These are phyloP conservation scores for Drosophila rellima DNA, from an alignment of 2,888 invertebrate genomes.

Conservation along the genomic window DNA sequence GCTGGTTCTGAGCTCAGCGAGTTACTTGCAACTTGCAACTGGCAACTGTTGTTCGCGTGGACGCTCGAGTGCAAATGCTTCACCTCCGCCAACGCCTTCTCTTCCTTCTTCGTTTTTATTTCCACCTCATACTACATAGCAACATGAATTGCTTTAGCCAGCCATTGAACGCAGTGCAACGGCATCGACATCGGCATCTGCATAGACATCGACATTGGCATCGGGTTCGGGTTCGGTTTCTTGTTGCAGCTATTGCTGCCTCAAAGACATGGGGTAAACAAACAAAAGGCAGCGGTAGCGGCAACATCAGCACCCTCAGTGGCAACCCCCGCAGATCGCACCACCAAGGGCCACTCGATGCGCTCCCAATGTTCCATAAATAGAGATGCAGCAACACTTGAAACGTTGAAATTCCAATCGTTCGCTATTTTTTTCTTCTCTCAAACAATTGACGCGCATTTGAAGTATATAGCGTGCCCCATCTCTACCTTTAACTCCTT, in stretches of 20 bases:
- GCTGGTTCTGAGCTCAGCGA: constrained; percentile 45
- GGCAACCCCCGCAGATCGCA: constrained; percentile 49
- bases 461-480: constrained; percentile 56
- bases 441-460: constrained; percentile 77
- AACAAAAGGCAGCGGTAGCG: constrained; percentile 50
- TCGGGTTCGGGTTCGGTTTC: constrained; percentile 41
- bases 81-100: constrained; percentile 1
- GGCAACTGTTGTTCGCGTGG: constrained; percentile 47
- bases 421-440: constrained; percentile 22
- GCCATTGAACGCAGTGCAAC: constrained; percentile 63
- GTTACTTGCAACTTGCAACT: constrained; percentile 31
- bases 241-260: constrained; percentile 39
- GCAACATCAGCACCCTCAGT: constrained; percentile 9
- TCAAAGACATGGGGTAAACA: constrained; percentile 48
- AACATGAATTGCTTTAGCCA: constrained; percentile 17
- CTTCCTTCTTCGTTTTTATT: background rate
- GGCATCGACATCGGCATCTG: constrained; percentile 32
- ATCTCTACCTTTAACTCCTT: constrained; percentile 16
- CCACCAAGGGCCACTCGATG: constrained; percentile 54
- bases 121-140: background rate
- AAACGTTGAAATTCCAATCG: constrained; percentile 65
- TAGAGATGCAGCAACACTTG: constrained; percentile 54
- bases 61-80: constrained; percentile 60
- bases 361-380: constrained; percentile 72
- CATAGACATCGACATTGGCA: background rate